phyloP scores from a whole-genome alignment of 2,888 invertebrate species.

The Tetragnatha montana region DNA sequence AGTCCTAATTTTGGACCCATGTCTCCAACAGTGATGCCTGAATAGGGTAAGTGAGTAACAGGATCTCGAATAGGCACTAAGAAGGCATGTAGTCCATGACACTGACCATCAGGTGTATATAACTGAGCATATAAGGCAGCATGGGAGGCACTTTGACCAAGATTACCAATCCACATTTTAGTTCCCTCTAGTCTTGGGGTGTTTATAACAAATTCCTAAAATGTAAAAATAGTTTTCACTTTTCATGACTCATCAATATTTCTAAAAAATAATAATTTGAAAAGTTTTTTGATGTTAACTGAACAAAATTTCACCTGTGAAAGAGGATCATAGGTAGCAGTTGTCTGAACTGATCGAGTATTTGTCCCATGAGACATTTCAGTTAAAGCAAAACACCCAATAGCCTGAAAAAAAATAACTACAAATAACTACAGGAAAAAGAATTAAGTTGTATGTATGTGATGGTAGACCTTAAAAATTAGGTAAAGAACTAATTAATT shows the following conservation, averaged over 20 bases:
- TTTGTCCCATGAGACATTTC: conserved; percentile 95
- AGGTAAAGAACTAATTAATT: background rate
- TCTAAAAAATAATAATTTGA: background rate
- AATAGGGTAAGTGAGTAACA: conserved; percentile 82
- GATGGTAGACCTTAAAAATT: background rate
- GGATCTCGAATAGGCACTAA: conserved; percentile 89
- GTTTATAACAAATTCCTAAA: conserved; percentile 83
- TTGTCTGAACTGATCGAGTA: conserved; percentile 89
- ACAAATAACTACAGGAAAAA: background rate
- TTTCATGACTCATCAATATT: background rate
- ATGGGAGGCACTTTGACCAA: conserved; percentile 84
- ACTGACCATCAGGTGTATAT: conserved; percentile 85
- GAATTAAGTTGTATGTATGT: background rate
- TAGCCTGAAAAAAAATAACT: conserved; percentile 77
- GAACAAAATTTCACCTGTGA: conserved; percentile 77
- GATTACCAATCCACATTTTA: conserved; percentile 92
- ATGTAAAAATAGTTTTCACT: conserved; percentile 2
- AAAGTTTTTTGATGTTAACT: background rate
- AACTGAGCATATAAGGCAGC: conserved; percentile 90
- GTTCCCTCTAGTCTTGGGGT: conserved; percentile 87
- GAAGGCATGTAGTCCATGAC: conserved; percentile 92
- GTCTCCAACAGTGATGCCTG: conserved; percentile 91
- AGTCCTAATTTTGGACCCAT: conserved; percentile 94
- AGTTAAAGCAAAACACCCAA: conserved; percentile 90
- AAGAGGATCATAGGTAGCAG: conserved; percentile 86